Evolutionary conservation across 2,113 vertebrate species (phyloP).

Genomic region (Paracanthobrama guichenoti): DNA sequence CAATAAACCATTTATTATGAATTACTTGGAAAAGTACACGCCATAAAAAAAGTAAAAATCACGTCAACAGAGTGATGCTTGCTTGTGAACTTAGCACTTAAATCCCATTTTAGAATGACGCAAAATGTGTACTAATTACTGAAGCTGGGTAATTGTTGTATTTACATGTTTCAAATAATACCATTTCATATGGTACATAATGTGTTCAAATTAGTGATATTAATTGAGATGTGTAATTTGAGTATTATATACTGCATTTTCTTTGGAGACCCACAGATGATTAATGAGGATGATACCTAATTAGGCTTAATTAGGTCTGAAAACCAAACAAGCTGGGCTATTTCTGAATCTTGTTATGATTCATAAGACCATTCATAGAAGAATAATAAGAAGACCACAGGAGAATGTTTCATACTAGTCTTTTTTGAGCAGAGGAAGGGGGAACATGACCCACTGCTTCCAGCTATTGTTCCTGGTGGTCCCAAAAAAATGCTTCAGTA

Average conservation of each 20-base stretch:
- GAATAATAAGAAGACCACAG: neutral
- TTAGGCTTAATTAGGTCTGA: neutral
- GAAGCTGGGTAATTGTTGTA: neutral
- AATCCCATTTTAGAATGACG: neutral
- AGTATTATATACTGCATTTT: neutral
- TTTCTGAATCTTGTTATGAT: neutral
- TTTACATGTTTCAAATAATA: neutral
- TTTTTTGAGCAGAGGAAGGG: conserved; percentile 57
- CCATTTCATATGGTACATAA: neutral
- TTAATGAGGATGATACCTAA: neutral
- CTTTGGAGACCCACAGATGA: neutral
- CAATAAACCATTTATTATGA: neutral
- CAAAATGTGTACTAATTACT: neutral
- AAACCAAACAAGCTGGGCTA: neutral
- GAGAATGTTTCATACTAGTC: conserved; percentile 26
- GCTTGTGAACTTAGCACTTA: neutral
- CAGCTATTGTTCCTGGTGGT: conserved; percentile 72
- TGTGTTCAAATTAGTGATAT: too few relatives aligned
- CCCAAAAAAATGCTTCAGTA: conserved; percentile 33
- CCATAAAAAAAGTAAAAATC: neutral
- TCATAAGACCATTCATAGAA: neutral
- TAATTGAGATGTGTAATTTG: neutral
- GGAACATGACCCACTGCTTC: conserved; percentile 63
- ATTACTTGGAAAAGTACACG: neutral
- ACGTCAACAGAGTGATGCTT: neutral